phyloP scores from a whole-genome alignment of 2,888 invertebrate genomes.

The Onchidella celtica region DNA sequence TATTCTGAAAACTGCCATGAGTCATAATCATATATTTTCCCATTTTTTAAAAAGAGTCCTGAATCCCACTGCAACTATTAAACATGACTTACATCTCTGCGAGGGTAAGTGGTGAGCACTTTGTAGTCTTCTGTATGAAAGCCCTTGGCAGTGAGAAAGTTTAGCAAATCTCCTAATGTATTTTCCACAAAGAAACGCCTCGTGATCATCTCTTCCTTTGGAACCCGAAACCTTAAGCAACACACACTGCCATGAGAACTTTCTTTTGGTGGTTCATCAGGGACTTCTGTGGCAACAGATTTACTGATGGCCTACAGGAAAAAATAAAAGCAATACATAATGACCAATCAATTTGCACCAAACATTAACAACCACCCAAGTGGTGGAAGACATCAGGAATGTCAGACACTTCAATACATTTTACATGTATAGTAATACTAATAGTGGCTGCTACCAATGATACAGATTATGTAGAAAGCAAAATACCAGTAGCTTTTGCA shows the following conservation, averaged over 20 bases:
- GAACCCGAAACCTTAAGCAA: slow-evolving; percentile 88
- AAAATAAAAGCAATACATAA: neutral
- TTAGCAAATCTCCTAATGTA: slow-evolving; percentile 86
- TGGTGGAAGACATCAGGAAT: too few species aligned
- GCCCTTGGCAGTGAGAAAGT: slow-evolving; percentile 93
- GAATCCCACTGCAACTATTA: too few species aligned
- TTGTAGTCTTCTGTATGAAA: slow-evolving; percentile 93
- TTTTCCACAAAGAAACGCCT: slow-evolving; percentile 87
- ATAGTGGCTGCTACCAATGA: neutral
- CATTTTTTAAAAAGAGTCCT: neutral
- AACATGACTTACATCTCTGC: slow-evolving; percentile 97
- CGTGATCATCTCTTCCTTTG: slow-evolving; percentile 88
- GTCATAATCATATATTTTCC: too few species aligned
- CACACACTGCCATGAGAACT: slow-evolving; percentile 71
- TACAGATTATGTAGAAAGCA: neutral
- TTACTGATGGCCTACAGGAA: slow-evolving; percentile 77
- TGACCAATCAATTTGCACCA: too few species aligned
- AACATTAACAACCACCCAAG: too few species aligned
- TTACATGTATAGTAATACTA: too few species aligned
- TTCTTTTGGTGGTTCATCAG: slow-evolving; percentile 79
- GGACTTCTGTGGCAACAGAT: slow-evolving; percentile 78
- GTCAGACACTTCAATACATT: too few species aligned
- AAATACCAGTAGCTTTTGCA: neutral
- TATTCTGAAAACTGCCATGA: too few species aligned
- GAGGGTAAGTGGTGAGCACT: slow-evolving; percentile 95